These are phyloP conservation scores for Yponomeuta plumbellus DNA, from an alignment of 2,888 invertebrate species.

Conservation along the genomic window DNA sequence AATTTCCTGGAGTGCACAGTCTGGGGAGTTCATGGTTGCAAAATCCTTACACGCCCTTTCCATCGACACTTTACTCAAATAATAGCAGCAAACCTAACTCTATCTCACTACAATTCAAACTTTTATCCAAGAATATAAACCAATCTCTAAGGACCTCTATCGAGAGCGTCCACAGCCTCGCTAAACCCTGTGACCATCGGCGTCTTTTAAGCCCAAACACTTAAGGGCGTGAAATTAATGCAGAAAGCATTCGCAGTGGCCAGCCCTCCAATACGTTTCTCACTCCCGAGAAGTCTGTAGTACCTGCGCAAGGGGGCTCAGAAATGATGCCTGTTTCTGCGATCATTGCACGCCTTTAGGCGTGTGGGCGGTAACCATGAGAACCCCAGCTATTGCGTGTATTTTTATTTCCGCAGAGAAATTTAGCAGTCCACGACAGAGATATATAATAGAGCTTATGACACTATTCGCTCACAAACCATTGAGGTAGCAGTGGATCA, in stretches of 20 bases:
- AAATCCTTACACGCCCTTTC: neutral
- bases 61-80: neutral
- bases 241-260: too few relatives aligned
- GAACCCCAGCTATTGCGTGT: neutral
- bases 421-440: too few relatives aligned
- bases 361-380: neutral
- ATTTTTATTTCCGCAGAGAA: neutral
- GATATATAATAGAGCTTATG: too few relatives aligned
- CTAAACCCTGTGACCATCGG: conserved; percentile 2
- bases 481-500: too few relatives aligned
- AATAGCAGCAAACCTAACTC: neutral
- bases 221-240: too few relatives aligned
- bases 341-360: too few relatives aligned
- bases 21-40: neutral
- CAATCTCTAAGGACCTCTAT: neutral
- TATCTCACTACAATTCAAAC: neutral
- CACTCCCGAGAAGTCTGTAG: too few relatives aligned
- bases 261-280: too few relatives aligned
- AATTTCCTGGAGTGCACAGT: neutral
- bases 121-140: neutral
- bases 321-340: too few relatives aligned
- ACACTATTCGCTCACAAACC: too few relatives aligned
- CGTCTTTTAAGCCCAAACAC: neutral
- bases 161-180: neutral
- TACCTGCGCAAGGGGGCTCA: too few relatives aligned